Evolutionary conservation across 2,888 invertebrate genomes (phyloP).

Genomic region (Myopa testacea): DNA sequence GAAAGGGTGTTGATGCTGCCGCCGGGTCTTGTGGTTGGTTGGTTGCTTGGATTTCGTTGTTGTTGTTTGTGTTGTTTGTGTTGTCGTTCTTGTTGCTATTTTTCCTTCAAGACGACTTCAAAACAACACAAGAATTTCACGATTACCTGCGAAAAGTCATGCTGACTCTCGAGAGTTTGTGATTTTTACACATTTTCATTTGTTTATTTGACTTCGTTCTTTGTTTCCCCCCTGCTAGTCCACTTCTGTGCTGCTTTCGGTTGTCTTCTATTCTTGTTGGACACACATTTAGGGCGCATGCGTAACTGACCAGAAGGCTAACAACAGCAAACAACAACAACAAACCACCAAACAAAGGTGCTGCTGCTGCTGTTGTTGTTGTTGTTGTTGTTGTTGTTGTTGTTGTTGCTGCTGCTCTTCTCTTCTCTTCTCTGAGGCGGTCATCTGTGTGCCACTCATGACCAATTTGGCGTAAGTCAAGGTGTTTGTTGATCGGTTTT

Average conservation of each 20-base stretch:
- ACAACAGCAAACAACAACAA: slow-evolving; percentile 21
- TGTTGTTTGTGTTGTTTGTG: background rate
- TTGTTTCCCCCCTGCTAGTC: background rate
- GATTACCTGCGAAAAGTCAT: slow-evolving; percentile 52
- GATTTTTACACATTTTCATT: slow-evolving; percentile 42
- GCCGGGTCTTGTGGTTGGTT: slow-evolving; percentile 8
- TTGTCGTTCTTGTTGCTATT: background rate
- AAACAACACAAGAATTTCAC: slow-evolving; percentile 39
- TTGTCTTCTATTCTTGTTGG: slow-evolving; percentile 5
- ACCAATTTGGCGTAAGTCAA: slow-evolving; percentile 31
- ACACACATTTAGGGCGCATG: slow-evolving; percentile 29
- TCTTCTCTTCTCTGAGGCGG: background rate
- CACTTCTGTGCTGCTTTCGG: background rate
- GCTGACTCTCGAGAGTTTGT: slow-evolving; percentile 49
- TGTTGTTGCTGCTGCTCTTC: background rate
- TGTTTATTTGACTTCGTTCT: slow-evolving; percentile 14
- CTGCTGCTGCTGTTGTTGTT: background rate
- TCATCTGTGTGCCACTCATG: background rate
- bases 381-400: background rate
- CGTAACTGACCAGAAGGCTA: slow-evolving; percentile 26
- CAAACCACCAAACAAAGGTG: slow-evolving; percentile 22
- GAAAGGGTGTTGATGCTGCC: slow-evolving; percentile 10
- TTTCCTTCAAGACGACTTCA: background rate
- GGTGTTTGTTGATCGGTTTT: slow-evolving; percentile 22
- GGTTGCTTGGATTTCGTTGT: background rate